A percentile compares a stretch with the other conserved stretches of the same genome.
These are phyloP conservation scores for Danio rerio DNA, from an alignment of 2,113 vertebrate species.

Conservation along the genomic window DNA sequence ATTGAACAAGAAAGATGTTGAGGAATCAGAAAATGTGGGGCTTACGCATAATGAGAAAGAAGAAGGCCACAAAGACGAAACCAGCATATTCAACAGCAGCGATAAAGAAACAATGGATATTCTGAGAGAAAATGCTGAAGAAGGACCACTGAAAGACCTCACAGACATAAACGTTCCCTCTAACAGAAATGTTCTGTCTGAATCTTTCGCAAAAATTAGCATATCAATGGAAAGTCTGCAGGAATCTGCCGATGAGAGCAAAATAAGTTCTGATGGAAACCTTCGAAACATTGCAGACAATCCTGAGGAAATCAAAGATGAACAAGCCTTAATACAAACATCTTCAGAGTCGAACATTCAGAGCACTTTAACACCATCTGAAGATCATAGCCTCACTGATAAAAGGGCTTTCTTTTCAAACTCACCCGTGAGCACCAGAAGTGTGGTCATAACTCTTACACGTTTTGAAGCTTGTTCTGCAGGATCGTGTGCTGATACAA, in stretches of 20 bases:
- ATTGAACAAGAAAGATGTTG: background rate
- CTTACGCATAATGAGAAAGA: background rate
- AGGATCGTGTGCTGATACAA: background rate
- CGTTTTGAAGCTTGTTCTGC: conserved; percentile 12
- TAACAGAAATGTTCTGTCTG: conserved; percentile 18
- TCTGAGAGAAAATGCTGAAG: background rate
- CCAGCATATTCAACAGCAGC: background rate
- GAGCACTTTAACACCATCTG: background rate
- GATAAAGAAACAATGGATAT: background rate
- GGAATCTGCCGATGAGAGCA: background rate
- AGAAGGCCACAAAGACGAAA: background rate
- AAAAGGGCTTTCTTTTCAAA: background rate
- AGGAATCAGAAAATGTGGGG: conserved; percentile 2
- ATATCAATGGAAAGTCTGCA: conserved; percentile 8
- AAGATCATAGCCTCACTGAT: background rate
- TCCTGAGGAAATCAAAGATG: background rate
- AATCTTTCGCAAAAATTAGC: conserved; percentile 13
- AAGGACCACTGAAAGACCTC: background rate
- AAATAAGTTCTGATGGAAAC: conserved; percentile 15
- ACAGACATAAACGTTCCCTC: background rate
- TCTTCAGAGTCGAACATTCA: background rate
- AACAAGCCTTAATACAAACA: background rate
- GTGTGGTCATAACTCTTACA: conserved; percentile 43
- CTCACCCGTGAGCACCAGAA: conserved; percentile 23
- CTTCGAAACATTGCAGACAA: background rate